A percentile compares a stretch with the other conserved stretches of the same genome.
phyloP scores from a whole-genome alignment of 2,888 invertebrate genomes.

The Dorcus hopei region DNA sequence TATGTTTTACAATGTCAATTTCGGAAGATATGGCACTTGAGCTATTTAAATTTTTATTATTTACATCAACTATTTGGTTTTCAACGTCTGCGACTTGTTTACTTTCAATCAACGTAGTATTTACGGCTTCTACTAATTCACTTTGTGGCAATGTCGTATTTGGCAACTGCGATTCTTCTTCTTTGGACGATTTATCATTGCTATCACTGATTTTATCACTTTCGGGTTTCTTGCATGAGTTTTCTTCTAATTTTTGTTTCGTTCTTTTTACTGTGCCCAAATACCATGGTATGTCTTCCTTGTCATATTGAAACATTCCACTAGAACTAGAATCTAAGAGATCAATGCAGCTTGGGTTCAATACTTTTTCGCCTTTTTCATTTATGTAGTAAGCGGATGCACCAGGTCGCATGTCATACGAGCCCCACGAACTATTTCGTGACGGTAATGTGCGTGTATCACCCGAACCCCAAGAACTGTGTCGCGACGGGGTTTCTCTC shows the following conservation, averaged over 20 bases:
- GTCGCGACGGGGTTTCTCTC: conserved; percentile 65
- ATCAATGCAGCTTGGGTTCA: conserved; percentile 22
- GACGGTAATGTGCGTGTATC: conserved; percentile 64
- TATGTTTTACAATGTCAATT: conserved; percentile 51
- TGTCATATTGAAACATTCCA: conserved; percentile 56
- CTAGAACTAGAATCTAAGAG: conserved; percentile 40
- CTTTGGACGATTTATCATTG: background rate
- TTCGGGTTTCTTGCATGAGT: conserved; percentile 37
- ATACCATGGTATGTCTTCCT: conserved; percentile 63
- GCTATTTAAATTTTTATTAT: conserved; percentile 55
- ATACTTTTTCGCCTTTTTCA: conserved; percentile 39
- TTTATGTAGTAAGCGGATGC: conserved; percentile 39
- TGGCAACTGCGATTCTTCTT: background rate
- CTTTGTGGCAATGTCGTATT: conserved; percentile 24
- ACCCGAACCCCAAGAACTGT: conserved; percentile 81
- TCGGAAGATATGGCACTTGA: conserved; percentile 61
- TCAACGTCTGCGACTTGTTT: conserved; percentile 23
- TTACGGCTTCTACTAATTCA: conserved; percentile 29
- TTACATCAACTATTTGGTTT: conserved; percentile 20
- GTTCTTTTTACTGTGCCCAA: conserved; percentile 69
- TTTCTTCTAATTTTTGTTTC: conserved; percentile 66
- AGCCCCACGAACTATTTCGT: conserved; percentile 70
- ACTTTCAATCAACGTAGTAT: conserved; percentile 28
- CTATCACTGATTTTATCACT: conserved; percentile 12
- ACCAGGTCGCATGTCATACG: conserved; percentile 61